A percentile compares a stretch with the other conserved stretches of the same genome.
These are phyloP conservation scores for Drosophila bocqueti DNA, from an alignment of 1,140 invertebrate species.

Conservation along the genomic window DNA sequence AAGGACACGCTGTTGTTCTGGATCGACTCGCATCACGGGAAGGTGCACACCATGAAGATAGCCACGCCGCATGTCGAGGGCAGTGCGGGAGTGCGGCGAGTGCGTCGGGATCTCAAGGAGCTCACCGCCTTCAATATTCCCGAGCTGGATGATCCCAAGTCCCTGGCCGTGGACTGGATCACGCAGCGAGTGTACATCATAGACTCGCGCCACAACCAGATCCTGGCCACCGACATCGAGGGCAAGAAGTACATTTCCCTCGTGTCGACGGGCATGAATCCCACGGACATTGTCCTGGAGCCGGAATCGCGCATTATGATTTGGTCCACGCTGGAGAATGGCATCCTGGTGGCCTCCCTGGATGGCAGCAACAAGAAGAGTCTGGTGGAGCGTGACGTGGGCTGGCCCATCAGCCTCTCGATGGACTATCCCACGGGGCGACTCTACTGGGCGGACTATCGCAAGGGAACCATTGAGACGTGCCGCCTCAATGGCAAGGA, in stretches of 20 bases:
- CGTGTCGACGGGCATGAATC: slow-evolving; percentile 86
- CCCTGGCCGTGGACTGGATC: slow-evolving; percentile 92
- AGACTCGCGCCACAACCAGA: slow-evolving; percentile 87
- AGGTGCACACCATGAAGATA: slow-evolving; percentile 84
- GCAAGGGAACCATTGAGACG: slow-evolving; percentile 89
- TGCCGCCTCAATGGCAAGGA: slow-evolving; percentile 89
- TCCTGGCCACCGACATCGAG: slow-evolving; percentile 88
- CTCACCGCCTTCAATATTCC: slow-evolving; percentile 82
- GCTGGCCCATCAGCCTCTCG: slow-evolving; percentile 89
- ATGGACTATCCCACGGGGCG: slow-evolving; percentile 89
- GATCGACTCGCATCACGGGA: slow-evolving; percentile 86
- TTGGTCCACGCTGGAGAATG: slow-evolving; percentile 83
- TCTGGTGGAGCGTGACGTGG: slow-evolving; percentile 87
- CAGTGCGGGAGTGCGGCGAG: slow-evolving; percentile 45
- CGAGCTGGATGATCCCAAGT: slow-evolving; percentile 87
- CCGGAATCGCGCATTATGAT: slow-evolving; percentile 86
- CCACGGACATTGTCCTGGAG: slow-evolving; percentile 89
- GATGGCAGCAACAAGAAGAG: slow-evolving; percentile 88
- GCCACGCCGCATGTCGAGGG: slow-evolving; percentile 73
- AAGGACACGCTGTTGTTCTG: slow-evolving; percentile 86
- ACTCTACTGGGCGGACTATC: slow-evolving; percentile 92
- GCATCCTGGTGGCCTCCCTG: slow-evolving; percentile 89
- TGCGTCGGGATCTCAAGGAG: slow-evolving; percentile 77
- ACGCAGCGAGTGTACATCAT: slow-evolving; percentile 91
- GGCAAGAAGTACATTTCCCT: slow-evolving; percentile 87